Evolutionary conservation across 2,113 vertebrate species (phyloP), one percentile per base, ranked within the genome.

Genomic region (Podiceps cristatus): DNA sequence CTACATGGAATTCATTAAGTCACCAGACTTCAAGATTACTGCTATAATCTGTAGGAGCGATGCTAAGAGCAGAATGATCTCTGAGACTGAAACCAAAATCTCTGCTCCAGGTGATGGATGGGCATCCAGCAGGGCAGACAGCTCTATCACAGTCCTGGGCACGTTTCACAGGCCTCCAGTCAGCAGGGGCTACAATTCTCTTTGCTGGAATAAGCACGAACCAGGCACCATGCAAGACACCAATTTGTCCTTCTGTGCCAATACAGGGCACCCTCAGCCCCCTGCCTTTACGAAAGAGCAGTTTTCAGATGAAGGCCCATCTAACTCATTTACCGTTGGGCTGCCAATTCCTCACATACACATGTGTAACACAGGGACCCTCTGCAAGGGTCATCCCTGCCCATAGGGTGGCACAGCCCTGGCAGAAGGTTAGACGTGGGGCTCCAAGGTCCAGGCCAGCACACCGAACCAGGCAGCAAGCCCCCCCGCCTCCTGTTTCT

Each of bases 401-500:
- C 37, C 28, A 45, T 2, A 20, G 11, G 9, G 29, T 56, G 29
- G n/a, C 69, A 86, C 11, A 23, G 35, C 24, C 23, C 23, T 3
- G 3, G 18, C 37, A 75, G 50, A 62, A 62, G 77, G 47, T 8
- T 3, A 42, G 45, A 37, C 1, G 0, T 0, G 0, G 42, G 59
- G 16, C 22, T 62, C 47, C 49, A 67, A 42, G 80, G 55, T 13
- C 59, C 27, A 44, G 67, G n/a, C 31, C 45, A 42, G 33, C 50
- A 64, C 22, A n/a, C 27, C 45, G 44, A 53, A 44, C 28, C 16
- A 25, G 67, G 24, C 50, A 79, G 56, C 19, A 49, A 69, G n/a
- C 11, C 18, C 29, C 84, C 31, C 29, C 9, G 16, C 29, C 84
- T 27, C 31, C 23, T 1, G 0, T 33, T 74, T 53, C 35, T 50